Conservation (phyloP, 92 coral and sea anemone genomes). For the Virgularia gustaviana region DNA sequence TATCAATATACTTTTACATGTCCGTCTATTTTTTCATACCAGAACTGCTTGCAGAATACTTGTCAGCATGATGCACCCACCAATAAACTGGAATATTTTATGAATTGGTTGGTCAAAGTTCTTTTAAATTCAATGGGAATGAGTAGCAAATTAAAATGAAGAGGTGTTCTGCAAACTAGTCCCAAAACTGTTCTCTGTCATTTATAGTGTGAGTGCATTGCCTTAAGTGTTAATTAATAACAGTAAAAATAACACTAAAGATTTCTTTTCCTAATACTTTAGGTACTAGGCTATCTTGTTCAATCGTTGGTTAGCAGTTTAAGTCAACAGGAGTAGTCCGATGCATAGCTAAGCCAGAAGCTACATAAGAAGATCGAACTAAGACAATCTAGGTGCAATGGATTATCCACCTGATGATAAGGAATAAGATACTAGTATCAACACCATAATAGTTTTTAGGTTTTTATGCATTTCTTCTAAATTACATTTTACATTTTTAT, state of each 20-base stretch:
- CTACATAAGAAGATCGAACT: neutral
- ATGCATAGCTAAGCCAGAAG: slow-evolving; percentile 26
- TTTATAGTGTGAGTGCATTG: no score
- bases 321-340: neutral
- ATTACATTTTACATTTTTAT: neutral
- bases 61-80: no score
- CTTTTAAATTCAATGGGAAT: no score
- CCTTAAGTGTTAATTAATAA: slow-evolving; percentile 52
- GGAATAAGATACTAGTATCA: neutral
- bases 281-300: slow-evolving; percentile 17
- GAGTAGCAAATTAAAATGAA: no score
- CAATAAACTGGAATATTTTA: no score
- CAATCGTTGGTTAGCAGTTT: slow-evolving; percentile 21
- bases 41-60: no score
- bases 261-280: slow-evolving; percentile 11
- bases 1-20: neutral
- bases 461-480: neutral
- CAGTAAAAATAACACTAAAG: slow-evolving; percentile 31
- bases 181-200: no score
- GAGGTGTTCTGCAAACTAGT: no score
- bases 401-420: slow-evolving; percentile 3
- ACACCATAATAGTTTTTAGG: neutral
- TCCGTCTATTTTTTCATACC: no score
- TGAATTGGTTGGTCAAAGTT: no score
- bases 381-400: slow-evolving; percentile 6